Base-by-base conservation (phyloP, 2,888 invertebrate species). In the Chouioia cunea region DNA sequence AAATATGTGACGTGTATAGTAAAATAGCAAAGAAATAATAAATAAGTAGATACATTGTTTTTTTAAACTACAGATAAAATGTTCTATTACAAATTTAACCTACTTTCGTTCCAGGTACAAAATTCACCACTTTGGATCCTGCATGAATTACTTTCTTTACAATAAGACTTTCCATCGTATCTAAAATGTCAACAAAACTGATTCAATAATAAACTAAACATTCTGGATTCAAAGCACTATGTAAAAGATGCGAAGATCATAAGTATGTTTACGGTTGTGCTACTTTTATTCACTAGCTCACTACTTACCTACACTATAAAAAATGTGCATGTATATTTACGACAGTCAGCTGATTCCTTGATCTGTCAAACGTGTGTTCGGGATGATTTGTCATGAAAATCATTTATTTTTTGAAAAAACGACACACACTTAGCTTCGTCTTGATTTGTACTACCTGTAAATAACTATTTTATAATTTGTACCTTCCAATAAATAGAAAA, bases 31-130 rank as follows among this genome's bases (percentile, higher is more conserved):
- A 14, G 18, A 20, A 56, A 22, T 65, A 14, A 47, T 16, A 18
- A 57, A 18, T 14, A 59, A 4, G 47, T 16, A 18, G 12, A 47
- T 46, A 59, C 6, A 2, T 15, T 47, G 15, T 16, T 47, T 44
- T 62, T 46, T n/a, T 46, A 20, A 48, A 47, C n/a, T 62, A 48
- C 8, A 54, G 20, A 15, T 63, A 18, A 18, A 10, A 2, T 14
- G 52, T 65, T 66, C 52, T 64, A 57, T 27, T 22, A 63, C 22
- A 14, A 8, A 73, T 20, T 68, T 58, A 43, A 70, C 67, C 69
- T 59, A 93, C 94, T 89, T 93, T 93, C 64, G 93, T 91, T 23
- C 93, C 94, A 77, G 92, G 87, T 76, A 87, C 86, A 77, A 94
- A 90, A 44, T 89, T 88, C 69, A 92, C 88, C 77, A 88, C 88